These are phyloP conservation scores for Timandra comae DNA, from an alignment of 2,888 invertebrate species.

Conservation along the genomic window DNA sequence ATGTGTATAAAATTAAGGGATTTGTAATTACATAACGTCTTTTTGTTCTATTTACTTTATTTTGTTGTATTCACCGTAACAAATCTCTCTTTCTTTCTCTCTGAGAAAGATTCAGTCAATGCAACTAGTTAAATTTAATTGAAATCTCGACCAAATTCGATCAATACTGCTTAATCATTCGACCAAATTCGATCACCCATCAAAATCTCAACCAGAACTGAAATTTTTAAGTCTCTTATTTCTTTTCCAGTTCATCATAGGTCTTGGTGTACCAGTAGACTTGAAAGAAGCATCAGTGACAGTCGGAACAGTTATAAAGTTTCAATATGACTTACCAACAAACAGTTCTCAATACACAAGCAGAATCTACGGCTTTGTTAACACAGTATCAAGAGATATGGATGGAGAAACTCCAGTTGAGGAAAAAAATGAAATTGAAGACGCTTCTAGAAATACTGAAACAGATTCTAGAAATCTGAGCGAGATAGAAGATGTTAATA, in stretches of 20 bases:
- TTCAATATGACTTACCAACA: constrained; percentile 80
- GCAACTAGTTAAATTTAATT: no score
- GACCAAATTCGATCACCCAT: no score
- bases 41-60: no score
- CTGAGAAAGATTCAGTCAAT: no score
- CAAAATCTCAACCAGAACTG: no score
- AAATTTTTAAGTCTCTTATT: no score
- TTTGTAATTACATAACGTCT: no score
- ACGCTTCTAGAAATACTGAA: constrained; percentile 28
- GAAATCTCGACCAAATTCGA: no score
- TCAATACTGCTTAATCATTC: no score
- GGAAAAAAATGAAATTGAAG: constrained; percentile 26
- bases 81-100: no score
- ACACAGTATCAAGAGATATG: constrained; percentile 63
- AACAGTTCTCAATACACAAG: constrained; percentile 78
- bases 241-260: constrained; percentile 80
- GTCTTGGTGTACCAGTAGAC: constrained; percentile 81
- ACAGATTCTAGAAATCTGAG: constrained; percentile 28
- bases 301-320: constrained; percentile 80
- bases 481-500: constrained; percentile 20
- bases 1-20: no score
- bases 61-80: no score
- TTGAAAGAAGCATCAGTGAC: constrained; percentile 78
- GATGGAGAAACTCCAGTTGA: constrained; percentile 30
- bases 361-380: constrained; percentile 62